Percentiles rank a stretch among this genome's conserved stretches.
phyloP scores from a whole-genome alignment of 35 echinoderm and acorn worm species.

The Heliocidaris tuberculata region DNA sequence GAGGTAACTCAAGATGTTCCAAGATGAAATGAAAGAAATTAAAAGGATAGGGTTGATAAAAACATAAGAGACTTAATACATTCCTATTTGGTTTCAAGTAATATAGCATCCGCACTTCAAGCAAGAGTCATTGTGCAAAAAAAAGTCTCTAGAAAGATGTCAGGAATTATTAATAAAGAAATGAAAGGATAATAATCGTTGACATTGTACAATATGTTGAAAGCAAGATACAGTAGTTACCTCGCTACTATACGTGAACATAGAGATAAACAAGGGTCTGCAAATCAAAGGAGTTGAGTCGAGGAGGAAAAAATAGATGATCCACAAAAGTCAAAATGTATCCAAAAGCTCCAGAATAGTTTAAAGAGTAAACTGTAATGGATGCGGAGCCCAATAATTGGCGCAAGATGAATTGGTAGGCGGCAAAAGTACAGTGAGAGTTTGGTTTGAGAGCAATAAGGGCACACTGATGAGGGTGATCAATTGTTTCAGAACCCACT shows the following conservation, averaged over 20 bases:
- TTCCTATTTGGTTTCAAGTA: not conserved
- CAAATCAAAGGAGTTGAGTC: too few relatives aligned
- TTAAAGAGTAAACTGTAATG: conserved; percentile 26
- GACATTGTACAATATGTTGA: not conserved
- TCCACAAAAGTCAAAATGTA: not conserved
- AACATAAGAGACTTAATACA: not conserved
- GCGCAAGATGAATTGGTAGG: conserved; percentile 35
- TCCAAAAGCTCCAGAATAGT: not conserved
- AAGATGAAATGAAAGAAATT: not conserved
- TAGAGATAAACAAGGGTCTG: too few relatives aligned
- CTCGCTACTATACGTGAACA: not conserved
- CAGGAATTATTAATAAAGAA: too few relatives aligned
- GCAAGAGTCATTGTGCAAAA: too few relatives aligned
- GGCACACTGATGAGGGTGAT: conserved; percentile 32
- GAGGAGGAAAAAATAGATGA: not conserved
- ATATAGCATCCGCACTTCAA: too few relatives aligned
- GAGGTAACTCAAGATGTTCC: not conserved
- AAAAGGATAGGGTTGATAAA: not conserved
- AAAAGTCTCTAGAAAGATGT: too few relatives aligned
- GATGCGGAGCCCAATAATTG: conserved; percentile 1
- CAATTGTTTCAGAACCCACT: conserved; percentile 38
- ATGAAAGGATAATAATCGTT: not conserved
- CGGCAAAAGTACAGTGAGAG: conserved; percentile 25
- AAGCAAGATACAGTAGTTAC: not conserved
- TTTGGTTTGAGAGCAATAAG: conserved; percentile 17